A percentile compares a stretch with the other conserved stretches of the same genome.
phyloP scores from a whole-genome alignment of 2,888 invertebrate species.

The Myathropa florea region DNA sequence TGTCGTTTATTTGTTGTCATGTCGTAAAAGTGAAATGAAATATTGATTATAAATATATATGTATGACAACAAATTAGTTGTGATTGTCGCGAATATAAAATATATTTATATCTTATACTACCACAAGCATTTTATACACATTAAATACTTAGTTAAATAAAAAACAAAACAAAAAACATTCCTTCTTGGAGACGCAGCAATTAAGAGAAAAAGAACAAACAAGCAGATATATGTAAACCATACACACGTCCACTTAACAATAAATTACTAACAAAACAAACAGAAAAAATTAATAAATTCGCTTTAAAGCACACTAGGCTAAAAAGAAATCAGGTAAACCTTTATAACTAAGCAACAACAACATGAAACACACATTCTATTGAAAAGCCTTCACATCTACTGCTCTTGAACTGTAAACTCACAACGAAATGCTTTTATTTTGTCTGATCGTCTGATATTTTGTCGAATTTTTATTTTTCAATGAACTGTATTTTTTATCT shows the following conservation, averaged over 20 bases:
- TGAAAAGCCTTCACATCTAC: conserved; percentile 45
- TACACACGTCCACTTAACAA: conserved; percentile 2
- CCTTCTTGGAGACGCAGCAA: conserved; percentile 46
- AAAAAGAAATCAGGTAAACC: conserved; percentile 14
- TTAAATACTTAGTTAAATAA: conserved; percentile 17
- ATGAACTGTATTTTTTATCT: conserved; percentile 13
- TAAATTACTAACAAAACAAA: background rate
- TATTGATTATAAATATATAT: conserved; percentile 10
- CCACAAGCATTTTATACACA: conserved; percentile 47
- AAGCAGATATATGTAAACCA: background rate
- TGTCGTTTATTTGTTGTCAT: background rate
- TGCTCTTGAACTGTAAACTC: conserved; percentile 48
- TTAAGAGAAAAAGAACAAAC: background rate
- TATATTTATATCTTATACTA: conserved; percentile 17
- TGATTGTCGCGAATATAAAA: conserved; percentile 46
- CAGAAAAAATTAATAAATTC: background rate
- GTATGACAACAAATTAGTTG: conserved; percentile 38
- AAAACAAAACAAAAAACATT: conserved; percentile 52
- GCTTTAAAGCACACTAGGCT: background rate
- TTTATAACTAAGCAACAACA: conserved; percentile 9
- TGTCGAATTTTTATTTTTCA: conserved; percentile 6
- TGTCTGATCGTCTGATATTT: conserved; percentile 16
- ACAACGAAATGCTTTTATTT: conserved; percentile 66
- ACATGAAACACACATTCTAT: conserved; percentile 35
- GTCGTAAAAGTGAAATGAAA: conserved; percentile 10